phyloP scores from a whole-genome alignment of 2,113 vertebrate species.

The Ciconia boyciana region DNA sequence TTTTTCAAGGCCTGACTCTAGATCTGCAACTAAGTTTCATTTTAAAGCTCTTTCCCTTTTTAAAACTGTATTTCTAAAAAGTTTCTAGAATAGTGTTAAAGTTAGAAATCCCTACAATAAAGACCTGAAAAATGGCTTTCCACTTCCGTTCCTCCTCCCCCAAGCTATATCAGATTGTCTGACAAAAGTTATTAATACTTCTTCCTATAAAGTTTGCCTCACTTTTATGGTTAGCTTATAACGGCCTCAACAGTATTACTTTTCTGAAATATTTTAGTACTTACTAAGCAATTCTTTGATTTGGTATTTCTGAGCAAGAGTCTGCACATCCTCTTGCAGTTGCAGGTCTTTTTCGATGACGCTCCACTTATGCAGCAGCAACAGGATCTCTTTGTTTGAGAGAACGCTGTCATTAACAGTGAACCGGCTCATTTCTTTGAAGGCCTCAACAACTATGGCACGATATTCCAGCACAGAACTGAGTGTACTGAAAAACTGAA shows the following conservation, averaged over 20 bases:
- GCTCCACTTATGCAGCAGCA: slow-evolving; percentile 85
- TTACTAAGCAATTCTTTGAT: slow-evolving; percentile 82
- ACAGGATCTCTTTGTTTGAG: slow-evolving; percentile 75
- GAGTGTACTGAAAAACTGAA: slow-evolving; percentile 73
- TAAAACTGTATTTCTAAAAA: not conserved
- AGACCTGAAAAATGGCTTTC: not conserved
- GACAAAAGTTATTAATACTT: not conserved
- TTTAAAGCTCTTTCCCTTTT: not conserved
- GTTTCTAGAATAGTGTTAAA: not conserved
- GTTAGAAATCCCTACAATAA: not conserved
- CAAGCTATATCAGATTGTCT: not conserved
- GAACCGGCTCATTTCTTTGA: slow-evolving; percentile 67
- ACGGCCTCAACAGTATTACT: not conserved
- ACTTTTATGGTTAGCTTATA: not conserved
- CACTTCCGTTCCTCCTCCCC: not conserved
- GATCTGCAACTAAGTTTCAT: not conserved
- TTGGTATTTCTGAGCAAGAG: slow-evolving; percentile 70
- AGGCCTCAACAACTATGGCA: slow-evolving; percentile 48
- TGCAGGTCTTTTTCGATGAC: slow-evolving; percentile 55
- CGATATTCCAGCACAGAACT: slow-evolving; percentile 81
- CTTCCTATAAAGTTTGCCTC: not conserved
- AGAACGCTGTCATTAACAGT: slow-evolving; percentile 69
- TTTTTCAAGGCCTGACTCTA: not conserved
- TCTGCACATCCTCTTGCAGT: slow-evolving; percentile 75
- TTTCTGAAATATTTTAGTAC: slow-evolving; percentile 40